Evolutionary conservation across 2,113 vertebrate species (phyloP).

Genomic region (Felis chaus): DNA sequence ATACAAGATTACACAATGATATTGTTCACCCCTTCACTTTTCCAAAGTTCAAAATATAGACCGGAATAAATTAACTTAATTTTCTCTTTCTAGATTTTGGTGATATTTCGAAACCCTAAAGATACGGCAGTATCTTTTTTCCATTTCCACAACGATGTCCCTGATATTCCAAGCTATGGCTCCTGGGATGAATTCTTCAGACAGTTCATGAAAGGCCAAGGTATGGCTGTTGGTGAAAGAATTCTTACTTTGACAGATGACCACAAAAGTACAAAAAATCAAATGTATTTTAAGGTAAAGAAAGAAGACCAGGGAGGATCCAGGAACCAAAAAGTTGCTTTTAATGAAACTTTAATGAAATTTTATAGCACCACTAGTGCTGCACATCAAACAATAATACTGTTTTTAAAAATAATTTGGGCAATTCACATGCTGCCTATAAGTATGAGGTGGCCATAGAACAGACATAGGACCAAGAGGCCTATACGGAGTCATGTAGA

Average conservation of each 20-base stretch:
- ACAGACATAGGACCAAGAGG: background rate
- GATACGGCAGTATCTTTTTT: slow-evolving; percentile 89
- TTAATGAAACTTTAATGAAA: background rate
- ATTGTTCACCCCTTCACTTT: slow-evolving; percentile 7
- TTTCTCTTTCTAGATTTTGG: slow-evolving; percentile 83
- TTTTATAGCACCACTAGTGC: background rate
- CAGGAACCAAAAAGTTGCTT: background rate
- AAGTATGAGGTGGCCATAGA: background rate
- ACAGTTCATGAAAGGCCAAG: slow-evolving; percentile 87
- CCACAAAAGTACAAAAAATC: background rate
- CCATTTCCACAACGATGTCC: slow-evolving; percentile 87
- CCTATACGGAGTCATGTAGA: background rate
- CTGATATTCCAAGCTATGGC: slow-evolving; percentile 79
- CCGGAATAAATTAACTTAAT: slow-evolving; percentile 44
- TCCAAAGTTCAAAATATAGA: slow-evolving; percentile 75
- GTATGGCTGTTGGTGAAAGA: slow-evolving; percentile 74
- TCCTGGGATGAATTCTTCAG: slow-evolving; percentile 89
- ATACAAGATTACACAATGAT: background rate
- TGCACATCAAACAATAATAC: background rate
- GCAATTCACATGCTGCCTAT: background rate
- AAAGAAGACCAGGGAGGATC: background rate
- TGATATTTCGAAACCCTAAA: slow-evolving; percentile 90
- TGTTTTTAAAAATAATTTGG: background rate
- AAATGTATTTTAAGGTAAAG: background rate
- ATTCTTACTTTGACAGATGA: background rate